Conservation (phyloP, 1,140 invertebrate species). For the Cecropterus lyciades region DNA sequence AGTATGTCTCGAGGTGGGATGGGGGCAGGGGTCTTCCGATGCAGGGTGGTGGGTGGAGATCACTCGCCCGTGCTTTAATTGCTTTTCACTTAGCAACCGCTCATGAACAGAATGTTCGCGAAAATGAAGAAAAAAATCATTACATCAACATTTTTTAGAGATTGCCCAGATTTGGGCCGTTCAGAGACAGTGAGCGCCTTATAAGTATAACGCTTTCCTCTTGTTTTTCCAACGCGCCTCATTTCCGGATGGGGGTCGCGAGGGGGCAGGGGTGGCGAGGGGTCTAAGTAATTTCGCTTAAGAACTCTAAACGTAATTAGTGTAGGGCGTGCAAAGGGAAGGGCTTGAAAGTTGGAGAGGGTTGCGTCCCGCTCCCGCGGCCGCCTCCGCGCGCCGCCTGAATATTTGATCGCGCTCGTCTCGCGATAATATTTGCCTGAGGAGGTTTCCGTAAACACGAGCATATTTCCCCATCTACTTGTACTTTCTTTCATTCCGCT, state of each 20-base stretch:
- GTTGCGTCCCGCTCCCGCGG: conserved; percentile 77
- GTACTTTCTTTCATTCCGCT: conserved; percentile 72
- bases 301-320: conserved; percentile 86
- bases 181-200: conserved; percentile 73
- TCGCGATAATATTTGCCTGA: conserved; percentile 82
- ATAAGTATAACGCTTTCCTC: conserved; percentile 74
- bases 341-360: conserved; percentile 85
- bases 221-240: conserved; percentile 82
- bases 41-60: conserved; percentile 54
- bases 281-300: conserved; percentile 86
- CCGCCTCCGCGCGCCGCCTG: conserved; percentile 72
- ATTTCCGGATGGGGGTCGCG: conserved; percentile 79
- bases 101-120: conserved; percentile 78
- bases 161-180: conserved; percentile 80
- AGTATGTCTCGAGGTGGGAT: conserved; percentile 55
- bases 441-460: conserved; percentile 81
- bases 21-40: conserved; percentile 43
- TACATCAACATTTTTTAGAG: conserved; percentile 82
- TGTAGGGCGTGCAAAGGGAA: conserved; percentile 85
- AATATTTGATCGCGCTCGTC: conserved; percentile 83
- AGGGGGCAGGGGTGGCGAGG: conserved; percentile 73
- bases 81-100: conserved; percentile 84
- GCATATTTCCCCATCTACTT: conserved; percentile 72
- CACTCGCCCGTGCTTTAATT: conserved; percentile 82
- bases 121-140: conserved; percentile 83